Evolutionary conservation across 2,888 invertebrate species (phyloP).

Genomic region (Aporophyla lueneburgensis): DNA sequence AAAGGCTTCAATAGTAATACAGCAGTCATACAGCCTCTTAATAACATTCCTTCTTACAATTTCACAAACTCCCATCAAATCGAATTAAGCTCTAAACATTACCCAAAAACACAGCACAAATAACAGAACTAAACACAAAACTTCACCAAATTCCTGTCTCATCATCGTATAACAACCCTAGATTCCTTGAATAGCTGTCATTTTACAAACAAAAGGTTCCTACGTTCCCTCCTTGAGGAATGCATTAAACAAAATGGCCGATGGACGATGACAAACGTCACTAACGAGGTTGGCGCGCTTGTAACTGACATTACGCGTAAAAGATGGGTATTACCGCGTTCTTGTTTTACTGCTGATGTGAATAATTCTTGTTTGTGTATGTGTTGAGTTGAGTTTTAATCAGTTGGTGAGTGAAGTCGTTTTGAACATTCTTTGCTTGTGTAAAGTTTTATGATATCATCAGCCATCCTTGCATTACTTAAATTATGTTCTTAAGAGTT

Average conservation of each 20-base stretch:
- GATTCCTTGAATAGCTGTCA: constrained; percentile 67
- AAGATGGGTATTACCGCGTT: constrained; percentile 27
- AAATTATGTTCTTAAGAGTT: not conserved
- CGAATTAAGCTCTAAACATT: not conserved
- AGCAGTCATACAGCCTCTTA: not conserved
- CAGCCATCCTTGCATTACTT: not conserved
- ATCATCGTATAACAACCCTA: constrained; percentile 56
- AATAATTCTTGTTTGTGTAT: constrained; percentile 37
- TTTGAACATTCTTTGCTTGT: constrained; percentile 13
- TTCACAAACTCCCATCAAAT: not conserved
- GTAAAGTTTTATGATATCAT: constrained; percentile 13
- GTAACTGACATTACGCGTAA: constrained; percentile 59
- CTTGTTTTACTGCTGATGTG: constrained; percentile 42
- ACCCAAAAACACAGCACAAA: constrained; percentile 8
- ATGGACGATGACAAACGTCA: constrained; percentile 69
- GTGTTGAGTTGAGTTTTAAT: constrained; percentile 43
- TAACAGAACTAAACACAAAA: constrained; percentile 43
- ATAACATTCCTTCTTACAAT: not conserved
- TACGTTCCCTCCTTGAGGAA: constrained; percentile 70
- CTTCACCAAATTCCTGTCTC: constrained; percentile 53
- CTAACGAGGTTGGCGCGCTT: constrained; percentile 67
- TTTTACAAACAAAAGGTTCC: constrained; percentile 67
- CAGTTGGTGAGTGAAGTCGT: constrained; percentile 19
- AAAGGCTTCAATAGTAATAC: too few species aligned
- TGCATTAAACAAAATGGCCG: constrained; percentile 77